Evolutionary conservation across 2,113 vertebrate species (phyloP), one percentile per base, ranked within the genome.

Genomic region (Tupaia chinensis): DNA sequence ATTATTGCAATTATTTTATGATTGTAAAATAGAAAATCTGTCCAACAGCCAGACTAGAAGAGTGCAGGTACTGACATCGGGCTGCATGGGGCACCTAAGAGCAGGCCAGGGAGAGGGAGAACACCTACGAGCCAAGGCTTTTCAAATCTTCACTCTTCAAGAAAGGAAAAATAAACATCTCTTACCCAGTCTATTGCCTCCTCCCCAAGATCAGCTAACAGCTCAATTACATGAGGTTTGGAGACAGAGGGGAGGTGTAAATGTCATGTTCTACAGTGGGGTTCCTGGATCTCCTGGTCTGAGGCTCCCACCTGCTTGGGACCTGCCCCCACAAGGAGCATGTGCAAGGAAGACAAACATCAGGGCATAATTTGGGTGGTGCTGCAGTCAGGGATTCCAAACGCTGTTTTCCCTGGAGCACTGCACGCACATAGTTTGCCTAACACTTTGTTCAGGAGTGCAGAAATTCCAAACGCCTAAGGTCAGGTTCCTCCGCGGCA

Each of bases 1-100:
- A 87, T 72, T 63, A 93, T 17, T 93, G 77, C 53, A 44, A 53
- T 81, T 65, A 92, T 86, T 80, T 81, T 86, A 53, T 56, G 76
- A 96, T 9, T 84, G 58, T n/a, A 73, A 94, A 72, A 17, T 58
- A 58, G 68, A 91, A 87, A 60, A 70, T 32, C 63, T 27, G 7
- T 81, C 80, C 22, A n/a, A 56, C 65, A 54, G 58, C 56, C 54
- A 13, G 69, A 58, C 60, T 25, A 15, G 66, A 76, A 34, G 34
- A 81, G 53, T 3, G 66, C 29, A n/a, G 0, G 32, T 16, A 8
- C 9, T 6, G 34, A 15, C 0, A 12, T 27, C 3, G 61, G 85
- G 85, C 66, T 56, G 12, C 8, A 0, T 2, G 53, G 44, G 72
- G 56, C 1, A 5, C 13, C 16, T 6, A 3, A 53, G 73, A 3